Base-by-base conservation (phyloP, 2,797 vertebrate species). In the Cetoscarus ocellatus region DNA sequence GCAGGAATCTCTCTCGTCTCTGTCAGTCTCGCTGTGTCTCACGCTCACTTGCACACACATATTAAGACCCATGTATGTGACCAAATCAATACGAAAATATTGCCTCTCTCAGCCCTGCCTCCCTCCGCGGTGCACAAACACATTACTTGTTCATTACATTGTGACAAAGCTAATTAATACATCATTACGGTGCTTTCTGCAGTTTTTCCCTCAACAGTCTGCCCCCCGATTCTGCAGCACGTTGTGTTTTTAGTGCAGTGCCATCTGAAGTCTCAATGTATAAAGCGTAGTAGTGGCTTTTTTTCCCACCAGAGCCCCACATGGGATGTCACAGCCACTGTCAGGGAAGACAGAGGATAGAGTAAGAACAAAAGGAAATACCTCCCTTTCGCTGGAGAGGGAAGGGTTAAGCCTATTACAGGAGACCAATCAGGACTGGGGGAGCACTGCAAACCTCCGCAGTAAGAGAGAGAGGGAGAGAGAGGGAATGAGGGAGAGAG, bases 371-470 rank as follows among this genome's bases (percentile, higher is more conserved):
- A 91, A 85, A 92, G 82, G 84, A 91, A 89, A 88, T 75, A 86
- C 85, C 86, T 91, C 84, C 84, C 77, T 67, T 27, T 77, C 14
- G 17, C 67, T 58, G 74, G 85, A 60, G 74, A 87, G 81, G 83
- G 86, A 92, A 85, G 90, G 86, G 95, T 96, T 94, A 96, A 97
- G 94, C 94, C 93, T 92, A 95, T 94, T 95, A 96, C 92, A 95
- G 93, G 92, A 95, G 94, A 96, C 97, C 96, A 98, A 99, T 98
- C 96, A 96, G 95, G 95, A 96, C 89, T 93, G 96, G 95, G 95
- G 94, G 94, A 94, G 94, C 96, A 96, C 96, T 96, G 96, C 97
- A 97, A 97, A 96, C 96, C 96, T 96, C 96, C 93, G 96, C 96
- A 97, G 96, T 97, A 92, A 95, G 92, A 95, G 94, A 94, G 94